Conservation (phyloP, 2,797 vertebrate species). For the Phrynocephalus guinanensis region DNA sequence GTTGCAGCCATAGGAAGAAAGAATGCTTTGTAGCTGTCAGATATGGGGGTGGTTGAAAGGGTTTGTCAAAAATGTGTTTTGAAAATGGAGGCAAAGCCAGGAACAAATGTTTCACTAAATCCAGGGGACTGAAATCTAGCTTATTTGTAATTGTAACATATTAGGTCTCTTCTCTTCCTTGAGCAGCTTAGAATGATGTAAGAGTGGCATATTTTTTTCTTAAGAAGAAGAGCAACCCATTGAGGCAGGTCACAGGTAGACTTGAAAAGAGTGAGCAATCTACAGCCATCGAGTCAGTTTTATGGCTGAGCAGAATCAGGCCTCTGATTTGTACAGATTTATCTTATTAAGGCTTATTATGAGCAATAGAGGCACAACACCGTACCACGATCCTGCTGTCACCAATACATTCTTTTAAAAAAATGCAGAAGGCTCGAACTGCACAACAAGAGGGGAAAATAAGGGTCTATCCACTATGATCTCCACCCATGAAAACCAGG, state of each 20-base stretch:
- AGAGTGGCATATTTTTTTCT: too few species aligned
- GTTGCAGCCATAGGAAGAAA: not conserved
- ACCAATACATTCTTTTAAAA: not conserved
- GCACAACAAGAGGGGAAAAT: too few species aligned
- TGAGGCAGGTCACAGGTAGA: not conserved
- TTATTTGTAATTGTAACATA: too few species aligned
- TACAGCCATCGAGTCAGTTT: not conserved
- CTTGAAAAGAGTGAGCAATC: not conserved
- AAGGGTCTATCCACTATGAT: too few species aligned
- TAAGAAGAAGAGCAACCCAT: too few species aligned
- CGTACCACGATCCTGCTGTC: not conserved
- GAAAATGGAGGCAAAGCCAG: not conserved
- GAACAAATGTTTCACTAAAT: not conserved
- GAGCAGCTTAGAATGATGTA: not conserved
- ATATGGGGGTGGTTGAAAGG: not conserved
- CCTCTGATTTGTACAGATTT: not conserved
- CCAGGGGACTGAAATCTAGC: not conserved
- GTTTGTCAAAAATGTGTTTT: not conserved
- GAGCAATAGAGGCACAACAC: not conserved
- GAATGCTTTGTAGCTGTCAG: not conserved
- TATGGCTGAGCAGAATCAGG: not conserved
- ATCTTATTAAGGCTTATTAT: not conserved
- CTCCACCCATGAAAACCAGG: not conserved
- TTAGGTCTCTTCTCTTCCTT: not conserved
- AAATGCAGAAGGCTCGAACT: not conserved